Evolutionary conservation across 2,888 invertebrate genomes (phyloP).

Genomic region (Polylopha cassiicola): DNA sequence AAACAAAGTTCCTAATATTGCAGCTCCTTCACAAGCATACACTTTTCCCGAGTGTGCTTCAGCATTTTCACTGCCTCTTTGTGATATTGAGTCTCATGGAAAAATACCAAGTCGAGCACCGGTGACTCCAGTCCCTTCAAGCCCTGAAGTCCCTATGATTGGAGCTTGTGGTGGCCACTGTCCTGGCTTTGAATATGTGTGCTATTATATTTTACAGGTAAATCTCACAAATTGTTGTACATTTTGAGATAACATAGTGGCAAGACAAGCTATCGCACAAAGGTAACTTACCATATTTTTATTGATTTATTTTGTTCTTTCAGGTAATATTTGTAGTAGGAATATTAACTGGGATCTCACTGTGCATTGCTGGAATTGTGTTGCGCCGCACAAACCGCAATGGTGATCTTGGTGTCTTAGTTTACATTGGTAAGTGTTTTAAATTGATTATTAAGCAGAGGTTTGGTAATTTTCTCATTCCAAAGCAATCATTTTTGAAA

Average conservation of each 20-base stretch:
- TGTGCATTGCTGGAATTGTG: slow-evolving; percentile 81
- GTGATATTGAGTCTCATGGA: slow-evolving; percentile 46
- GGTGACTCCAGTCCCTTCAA: slow-evolving; percentile 53
- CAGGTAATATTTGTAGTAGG: slow-evolving; percentile 82
- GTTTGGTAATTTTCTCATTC: too few relatives aligned
- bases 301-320: slow-evolving; percentile 32
- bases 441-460: background rate
- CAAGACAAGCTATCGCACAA: too few relatives aligned
- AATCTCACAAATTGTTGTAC: slow-evolving; percentile 10
- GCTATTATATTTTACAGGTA: slow-evolving; percentile 83
- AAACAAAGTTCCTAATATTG: slow-evolving; percentile 42
- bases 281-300: background rate
- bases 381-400: slow-evolving; percentile 79
- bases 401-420: slow-evolving; percentile 80
- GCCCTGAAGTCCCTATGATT: slow-evolving; percentile 75
- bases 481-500: too few relatives aligned
- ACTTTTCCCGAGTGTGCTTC: slow-evolving; percentile 65
- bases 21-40: slow-evolving; percentile 44
- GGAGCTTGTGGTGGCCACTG: slow-evolving; percentile 84
- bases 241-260: background rate
- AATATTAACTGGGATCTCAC: slow-evolving; percentile 79
- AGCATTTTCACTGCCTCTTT: slow-evolving; percentile 63
- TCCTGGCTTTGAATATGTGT: slow-evolving; percentile 83
- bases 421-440: slow-evolving; percentile 77
- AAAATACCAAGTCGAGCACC: slow-evolving; percentile 47